A percentile compares a stretch with the other conserved stretches of the same genome.
These are phyloP conservation scores for Pseudomugil tenellus DNA, from an alignment of 2,797 vertebrate genomes.

Conservation along the genomic window DNA sequence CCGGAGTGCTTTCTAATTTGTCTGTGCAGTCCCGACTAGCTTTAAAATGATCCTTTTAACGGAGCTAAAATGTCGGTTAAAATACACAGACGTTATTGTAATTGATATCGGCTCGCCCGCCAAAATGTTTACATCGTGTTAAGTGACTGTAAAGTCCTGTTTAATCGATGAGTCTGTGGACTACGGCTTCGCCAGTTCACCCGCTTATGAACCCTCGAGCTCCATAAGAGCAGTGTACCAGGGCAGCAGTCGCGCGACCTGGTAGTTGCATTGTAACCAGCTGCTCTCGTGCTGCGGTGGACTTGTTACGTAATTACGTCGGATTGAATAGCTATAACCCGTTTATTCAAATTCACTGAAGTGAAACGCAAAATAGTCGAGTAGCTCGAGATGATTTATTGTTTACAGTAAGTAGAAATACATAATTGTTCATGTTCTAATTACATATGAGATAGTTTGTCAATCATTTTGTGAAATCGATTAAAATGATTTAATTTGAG, in stretches of 20 bases:
- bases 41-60: slow-evolving; percentile 8
- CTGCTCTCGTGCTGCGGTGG: slow-evolving; percentile 45
- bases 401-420: not conserved
- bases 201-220: slow-evolving; percentile 62
- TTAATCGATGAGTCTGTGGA: slow-evolving; percentile 17
- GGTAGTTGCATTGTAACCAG: slow-evolving; percentile 27
- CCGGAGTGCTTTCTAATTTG: slow-evolving; percentile 25
- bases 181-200: slow-evolving; percentile 50
- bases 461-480: not conserved
- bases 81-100: not conserved
- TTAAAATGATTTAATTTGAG: not conserved
- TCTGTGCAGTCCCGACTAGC: slow-evolving; percentile 49
- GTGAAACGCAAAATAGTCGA: not conserved
- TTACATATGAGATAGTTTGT: not conserved
- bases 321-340: not conserved
- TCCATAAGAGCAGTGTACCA: slow-evolving; percentile 21
- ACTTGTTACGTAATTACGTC: slow-evolving; percentile 31
- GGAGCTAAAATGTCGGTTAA: not conserved
- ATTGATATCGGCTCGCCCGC: not conserved
- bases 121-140: slow-evolving; percentile 24
- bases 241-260: slow-evolving; percentile 50
- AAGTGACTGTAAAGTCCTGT: slow-evolving; percentile 5
- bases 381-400: too few relatives aligned
- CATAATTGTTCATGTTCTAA: not conserved
- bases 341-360: not conserved